Evolutionary conservation across 2,888 invertebrate genomes (phyloP), one percentile per base, ranked within the genome.

Genomic region (Strigamia maritima): DNA sequence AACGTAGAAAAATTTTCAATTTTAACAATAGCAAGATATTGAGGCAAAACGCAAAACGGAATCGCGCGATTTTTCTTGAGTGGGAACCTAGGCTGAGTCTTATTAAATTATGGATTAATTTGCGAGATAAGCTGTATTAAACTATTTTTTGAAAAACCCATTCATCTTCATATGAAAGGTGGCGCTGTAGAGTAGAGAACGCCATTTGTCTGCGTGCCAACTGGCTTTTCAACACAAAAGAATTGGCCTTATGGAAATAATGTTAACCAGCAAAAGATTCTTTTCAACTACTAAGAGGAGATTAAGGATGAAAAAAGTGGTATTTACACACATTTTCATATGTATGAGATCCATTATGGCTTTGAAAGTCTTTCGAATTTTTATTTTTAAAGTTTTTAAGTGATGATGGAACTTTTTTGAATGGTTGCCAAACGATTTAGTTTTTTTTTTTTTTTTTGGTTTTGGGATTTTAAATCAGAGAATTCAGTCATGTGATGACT

Each of bases 311-410:
- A 12, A 65, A 65, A 65, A 65, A 65, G 24, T 12, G 24, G 60
- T 65, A 65, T 65, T 65, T 65, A 22, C 60, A 65, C 60, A 65
- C 60, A 24, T 65, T 22, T 65, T 24, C 60, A 65, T 65, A 65
- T 65, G 60, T n/a, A 65, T 65, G 60, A 65, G 24, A 22, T 65
- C 60, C 60, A 65, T 65, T 65, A 65, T n/a, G 44, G 44, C n/a
- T 44, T 44, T n/a, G 60, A 24, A 24, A 22, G 60, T 24, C 60
- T 65, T 65, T 65, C 22, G 19, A 65, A 19, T 65, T 65, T 24
- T 65, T 24, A 10, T 65, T 65, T 65, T 65, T 22, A 24, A 65
- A 24, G 44, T 44, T 44, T 65, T 12, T 24, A 12, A 65, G 60
- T 65, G 60, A 22, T 65, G 60, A 65, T 65, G 60, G 24, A 22